Percentiles rank a stretch among this genome's conserved stretches.
Conservation (phyloP, 1,140 invertebrate genomes). For the Diploscapter pachys region DNA sequence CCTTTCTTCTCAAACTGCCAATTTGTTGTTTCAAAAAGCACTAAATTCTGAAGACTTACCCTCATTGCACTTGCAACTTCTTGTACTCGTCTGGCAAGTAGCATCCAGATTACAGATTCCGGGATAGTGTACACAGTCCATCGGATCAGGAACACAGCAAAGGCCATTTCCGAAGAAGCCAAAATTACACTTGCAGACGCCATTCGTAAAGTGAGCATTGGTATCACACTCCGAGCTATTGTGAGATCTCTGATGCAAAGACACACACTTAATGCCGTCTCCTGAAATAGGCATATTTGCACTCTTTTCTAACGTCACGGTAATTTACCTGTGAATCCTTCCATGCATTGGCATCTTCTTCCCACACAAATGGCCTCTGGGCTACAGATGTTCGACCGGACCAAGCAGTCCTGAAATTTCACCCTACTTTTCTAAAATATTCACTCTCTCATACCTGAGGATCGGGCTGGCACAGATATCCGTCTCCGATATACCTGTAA, state of each 20-base stretch:
- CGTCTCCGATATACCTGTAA: conserved; percentile 41
- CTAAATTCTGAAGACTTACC: conserved; percentile 19
- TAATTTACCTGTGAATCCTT: conserved; percentile 41
- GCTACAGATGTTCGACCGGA: conserved; percentile 39
- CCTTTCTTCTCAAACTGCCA: no score
- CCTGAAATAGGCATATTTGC: no score
- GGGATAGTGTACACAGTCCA: conserved; percentile 50
- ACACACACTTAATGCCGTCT: conserved; percentile 34
- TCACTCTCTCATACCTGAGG: conserved; percentile 23
- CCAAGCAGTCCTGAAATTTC: conserved; percentile 40
- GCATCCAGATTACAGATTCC: conserved; percentile 49
- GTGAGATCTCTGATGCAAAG: conserved; percentile 24
- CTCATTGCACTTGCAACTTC: conserved; percentile 43
- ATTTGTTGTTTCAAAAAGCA: no score
- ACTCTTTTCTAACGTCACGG: no score
- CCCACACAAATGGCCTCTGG: conserved; percentile 40
- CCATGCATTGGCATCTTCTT: conserved; percentile 41
- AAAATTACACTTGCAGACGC: conserved; percentile 33
- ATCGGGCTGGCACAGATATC: conserved; percentile 42
- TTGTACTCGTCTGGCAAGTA: conserved; percentile 25
- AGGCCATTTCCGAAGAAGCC: conserved; percentile 49
- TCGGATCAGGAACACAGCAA: conserved; percentile 49
- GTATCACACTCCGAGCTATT: conserved; percentile 46
- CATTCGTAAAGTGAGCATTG: conserved; percentile 43
- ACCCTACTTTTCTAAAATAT: conserved; percentile 9